These are phyloP conservation scores for Philotrypesis tridentata DNA, from an alignment of 1,140 invertebrate species.

Conservation along the genomic window DNA sequence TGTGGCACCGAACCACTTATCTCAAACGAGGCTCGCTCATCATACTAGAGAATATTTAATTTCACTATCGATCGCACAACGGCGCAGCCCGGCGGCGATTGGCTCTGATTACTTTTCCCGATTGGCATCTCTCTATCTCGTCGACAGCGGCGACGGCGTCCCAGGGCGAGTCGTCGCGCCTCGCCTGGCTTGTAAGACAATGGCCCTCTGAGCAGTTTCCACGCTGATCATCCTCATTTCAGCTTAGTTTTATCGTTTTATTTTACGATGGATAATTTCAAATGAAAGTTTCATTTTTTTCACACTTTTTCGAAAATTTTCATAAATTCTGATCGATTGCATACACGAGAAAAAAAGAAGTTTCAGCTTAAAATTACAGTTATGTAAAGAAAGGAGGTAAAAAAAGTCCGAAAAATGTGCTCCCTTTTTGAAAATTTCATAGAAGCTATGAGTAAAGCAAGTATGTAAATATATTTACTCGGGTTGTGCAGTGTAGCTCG, in stretches of 20 bases:
- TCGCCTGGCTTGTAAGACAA: conserved; percentile 1
- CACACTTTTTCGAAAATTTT: background rate
- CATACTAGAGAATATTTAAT: conserved; percentile 18
- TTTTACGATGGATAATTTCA: background rate
- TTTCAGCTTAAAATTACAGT: no score
- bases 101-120: conserved; percentile 44
- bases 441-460: no score
- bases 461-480: no score
- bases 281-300: background rate
- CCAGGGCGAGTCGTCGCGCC: conserved; percentile 8
- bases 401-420: no score
- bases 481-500: no score
- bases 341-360: no score
- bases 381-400: no score
- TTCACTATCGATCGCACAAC: conserved; percentile 27
- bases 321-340: no score
- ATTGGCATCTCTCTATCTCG: conserved; percentile 33
- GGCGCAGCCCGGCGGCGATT: conserved; percentile 27
- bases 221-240: background rate
- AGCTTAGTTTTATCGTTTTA: background rate
- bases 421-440: no score
- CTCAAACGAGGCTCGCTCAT: background rate
- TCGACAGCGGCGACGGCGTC: background rate
- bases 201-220: conserved; percentile 9
- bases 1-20: background rate